Base-by-base conservation (phyloP, 2,797 vertebrate species). In the Galago senegalensis region DNA sequence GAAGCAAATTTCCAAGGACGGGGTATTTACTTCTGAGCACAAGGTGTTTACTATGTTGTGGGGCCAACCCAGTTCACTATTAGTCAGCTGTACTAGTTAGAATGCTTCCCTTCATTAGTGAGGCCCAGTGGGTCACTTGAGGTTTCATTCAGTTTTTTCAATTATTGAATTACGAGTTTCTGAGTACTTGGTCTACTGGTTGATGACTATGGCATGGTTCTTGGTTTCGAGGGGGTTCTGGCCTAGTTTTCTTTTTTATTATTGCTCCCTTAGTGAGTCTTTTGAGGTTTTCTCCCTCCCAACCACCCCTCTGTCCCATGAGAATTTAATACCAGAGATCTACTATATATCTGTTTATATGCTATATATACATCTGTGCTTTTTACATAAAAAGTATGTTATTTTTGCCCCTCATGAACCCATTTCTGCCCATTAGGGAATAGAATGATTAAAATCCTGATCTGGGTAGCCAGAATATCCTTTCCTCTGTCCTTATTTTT, bases 321-420 rank as follows among this genome's bases (percentile, higher is more conserved):
- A 76, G 92, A 89, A 58, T 86, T 53, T 73, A 89, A 65, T 49
- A 53, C 5, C 16, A 53, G 29, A 40, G 34, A 60, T 60, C 34
- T 40, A 73, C 23, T 25, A 12, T 40, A 43, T 43, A 73, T 72
- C 56, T 83, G 7, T 72, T 73, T 88, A 31, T 72, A 56, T 79
- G 49, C 31, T 83, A 0, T 61, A 67, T 49, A 7, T 65, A 16
- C 43, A 85, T 16, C 11, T 86, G 20, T 80, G 20, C 9, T 61
- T 97, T 76, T 87, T 83, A 84, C 3, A 82, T 37, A 29, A 79
- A 81, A 80, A 60, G 10, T 46, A 21, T 87, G 16, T 0, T 18
- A 40, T 81, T 92, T 73, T 56, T 46, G 9, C 37, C 53, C 56
- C 56, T 65, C 23, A 53, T 92, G 69, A 93, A 43, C 27, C 17